A percentile compares a stretch with the other conserved stretches of the same genome.
phyloP scores from a whole-genome alignment of 2,888 invertebrate genomes.

The Cecidostiba fungosa region DNA sequence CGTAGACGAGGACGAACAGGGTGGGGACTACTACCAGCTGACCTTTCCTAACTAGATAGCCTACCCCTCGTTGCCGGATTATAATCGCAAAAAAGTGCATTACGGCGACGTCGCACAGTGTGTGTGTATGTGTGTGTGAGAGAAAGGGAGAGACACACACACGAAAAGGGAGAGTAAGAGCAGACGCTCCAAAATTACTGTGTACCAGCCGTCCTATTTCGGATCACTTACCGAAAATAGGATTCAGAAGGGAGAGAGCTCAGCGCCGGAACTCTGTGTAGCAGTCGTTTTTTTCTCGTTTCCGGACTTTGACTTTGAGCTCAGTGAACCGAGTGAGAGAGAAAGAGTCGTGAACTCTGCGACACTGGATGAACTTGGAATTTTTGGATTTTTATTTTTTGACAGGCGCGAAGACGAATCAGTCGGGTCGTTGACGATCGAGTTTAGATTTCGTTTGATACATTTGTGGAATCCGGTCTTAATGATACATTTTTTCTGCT shows the following conservation, averaged over 20 bases:
- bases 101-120: neutral
- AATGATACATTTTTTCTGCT: neutral
- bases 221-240: slow-evolving; percentile 63
- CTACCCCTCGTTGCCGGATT: neutral
- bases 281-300: slow-evolving; percentile 12
- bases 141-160: neutral
- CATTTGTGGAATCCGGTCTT: neutral
- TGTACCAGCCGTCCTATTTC: slow-evolving; percentile 50
- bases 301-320: slow-evolving; percentile 32
- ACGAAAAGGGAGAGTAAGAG: neutral
- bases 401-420: neutral
- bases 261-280: slow-evolving; percentile 10
- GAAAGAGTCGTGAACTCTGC: neutral
- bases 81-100: neutral
- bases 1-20: slow-evolving; percentile 59
- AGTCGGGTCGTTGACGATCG: slow-evolving; percentile 15
- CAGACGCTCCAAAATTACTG: slow-evolving; percentile 54
- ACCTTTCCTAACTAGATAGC: slow-evolving; percentile 61
- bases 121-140: neutral
- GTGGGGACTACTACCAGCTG: slow-evolving; percentile 64
- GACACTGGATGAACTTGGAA: slow-evolving; percentile 8
- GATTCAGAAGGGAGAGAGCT: slow-evolving; percentile 49
- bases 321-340: slow-evolving; percentile 37
- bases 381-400: neutral
- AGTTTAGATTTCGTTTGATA: neutral